These are phyloP conservation scores for Lerema accius DNA, from an alignment of 1,140 invertebrate genomes.

Conservation along the genomic window DNA sequence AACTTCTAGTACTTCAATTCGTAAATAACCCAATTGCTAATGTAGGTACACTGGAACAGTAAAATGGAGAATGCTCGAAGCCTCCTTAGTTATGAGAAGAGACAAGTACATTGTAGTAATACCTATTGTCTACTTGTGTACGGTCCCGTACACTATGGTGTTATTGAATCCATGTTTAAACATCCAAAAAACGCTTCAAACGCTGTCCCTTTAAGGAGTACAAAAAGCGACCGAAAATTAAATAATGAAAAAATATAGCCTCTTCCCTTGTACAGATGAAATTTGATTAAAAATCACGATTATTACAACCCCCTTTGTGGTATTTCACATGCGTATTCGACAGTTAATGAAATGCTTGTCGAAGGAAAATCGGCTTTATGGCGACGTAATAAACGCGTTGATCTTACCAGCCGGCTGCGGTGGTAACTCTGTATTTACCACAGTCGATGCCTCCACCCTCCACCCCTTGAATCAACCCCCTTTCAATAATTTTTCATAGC, in stretches of 20 bases:
- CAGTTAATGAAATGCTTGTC: neutral
- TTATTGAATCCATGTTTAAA: slow-evolving; percentile 54
- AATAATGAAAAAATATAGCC: slow-evolving; percentile 82
- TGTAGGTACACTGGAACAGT: too few species aligned
- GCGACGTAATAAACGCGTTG: slow-evolving; percentile 6
- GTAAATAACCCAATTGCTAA: too few species aligned
- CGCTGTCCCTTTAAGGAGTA: slow-evolving; percentile 75
- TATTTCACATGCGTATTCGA: slow-evolving; percentile 46
- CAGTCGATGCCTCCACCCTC: slow-evolving; percentile 65
- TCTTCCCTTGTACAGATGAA: slow-evolving; percentile 78
- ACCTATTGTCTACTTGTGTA: too few species aligned
- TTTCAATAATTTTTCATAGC: slow-evolving; percentile 82
- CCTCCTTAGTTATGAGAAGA: too few species aligned
- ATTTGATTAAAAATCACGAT: slow-evolving; percentile 83
- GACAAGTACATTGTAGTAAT: too few species aligned
- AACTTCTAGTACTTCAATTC: too few species aligned
- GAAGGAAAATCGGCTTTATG: slow-evolving; percentile 40
- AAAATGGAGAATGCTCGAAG: too few species aligned
- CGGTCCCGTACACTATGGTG: slow-evolving; percentile 47
- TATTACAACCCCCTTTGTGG: slow-evolving; percentile 74
- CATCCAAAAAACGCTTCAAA: slow-evolving; percentile 74
- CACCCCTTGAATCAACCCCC: slow-evolving; percentile 63
- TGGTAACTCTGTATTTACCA: slow-evolving; percentile 51
- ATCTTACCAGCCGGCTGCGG: slow-evolving; percentile 29
- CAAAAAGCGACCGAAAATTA: slow-evolving; percentile 77